Percentiles rank a stretch among this genome's conserved stretches.
Conservation (phyloP, 2,113 vertebrate species). For the Pao palembangensis region DNA sequence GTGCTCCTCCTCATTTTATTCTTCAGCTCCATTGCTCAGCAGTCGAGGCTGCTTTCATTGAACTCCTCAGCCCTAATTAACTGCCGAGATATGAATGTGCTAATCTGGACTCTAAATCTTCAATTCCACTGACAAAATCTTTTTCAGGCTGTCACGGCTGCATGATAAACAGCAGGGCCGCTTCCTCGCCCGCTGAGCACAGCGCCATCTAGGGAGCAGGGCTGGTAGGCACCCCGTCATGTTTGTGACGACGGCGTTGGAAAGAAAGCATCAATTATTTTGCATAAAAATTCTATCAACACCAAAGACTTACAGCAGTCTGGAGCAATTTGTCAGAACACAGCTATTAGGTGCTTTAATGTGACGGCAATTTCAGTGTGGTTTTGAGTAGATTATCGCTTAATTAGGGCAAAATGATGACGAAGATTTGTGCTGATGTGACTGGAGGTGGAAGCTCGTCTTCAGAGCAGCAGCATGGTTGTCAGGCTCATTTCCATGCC, state of each 20-base stretch:
- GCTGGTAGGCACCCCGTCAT: slow-evolving; percentile 13
- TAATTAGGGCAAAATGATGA: not conserved
- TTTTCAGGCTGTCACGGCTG: slow-evolving; percentile 57
- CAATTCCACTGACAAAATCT: slow-evolving; percentile 59
- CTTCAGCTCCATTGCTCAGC: slow-evolving; percentile 48
- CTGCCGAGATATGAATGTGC: slow-evolving; percentile 64
- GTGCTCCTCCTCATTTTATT: slow-evolving; percentile 32
- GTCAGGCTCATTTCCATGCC: slow-evolving; percentile 23
- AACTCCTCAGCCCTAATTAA: slow-evolving; percentile 64
- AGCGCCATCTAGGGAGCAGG: slow-evolving; percentile 56
- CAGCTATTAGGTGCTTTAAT: slow-evolving; percentile 4
- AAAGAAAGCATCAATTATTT: not conserved
- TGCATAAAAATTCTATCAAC: not conserved
- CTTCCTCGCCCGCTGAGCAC: slow-evolving; percentile 32
- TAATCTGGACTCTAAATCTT: slow-evolving; percentile 65
- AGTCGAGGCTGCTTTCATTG: slow-evolving; percentile 56
- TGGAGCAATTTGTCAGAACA: not conserved
- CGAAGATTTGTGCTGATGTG: not conserved
- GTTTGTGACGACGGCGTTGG: not conserved
- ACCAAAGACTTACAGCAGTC: not conserved
- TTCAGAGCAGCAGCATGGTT: slow-evolving; percentile 39
- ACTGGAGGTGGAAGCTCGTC: slow-evolving; percentile 20
- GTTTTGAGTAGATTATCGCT: not conserved
- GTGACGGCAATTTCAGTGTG: not conserved
- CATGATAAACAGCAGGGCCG: slow-evolving; percentile 52